phyloP scores from a whole-genome alignment of 2,888 invertebrate genomes.

The Lordiphosa fenestrarum region DNA sequence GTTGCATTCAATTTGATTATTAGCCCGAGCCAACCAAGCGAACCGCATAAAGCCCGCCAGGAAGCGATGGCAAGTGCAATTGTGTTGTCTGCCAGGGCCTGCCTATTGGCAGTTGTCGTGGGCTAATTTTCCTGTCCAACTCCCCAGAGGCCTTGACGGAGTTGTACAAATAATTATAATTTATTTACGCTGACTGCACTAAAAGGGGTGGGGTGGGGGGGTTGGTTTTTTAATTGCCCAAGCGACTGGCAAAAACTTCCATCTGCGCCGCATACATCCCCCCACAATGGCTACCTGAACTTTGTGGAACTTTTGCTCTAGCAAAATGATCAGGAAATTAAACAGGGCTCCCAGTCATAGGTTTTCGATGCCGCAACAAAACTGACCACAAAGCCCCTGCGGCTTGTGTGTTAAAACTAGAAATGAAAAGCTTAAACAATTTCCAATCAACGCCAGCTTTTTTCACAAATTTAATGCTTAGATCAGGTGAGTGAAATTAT shows the following conservation, averaged over 20 bases:
- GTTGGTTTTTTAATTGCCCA: conserved; percentile 58
- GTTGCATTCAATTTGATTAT: conserved; percentile 75
- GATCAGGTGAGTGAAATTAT: no score
- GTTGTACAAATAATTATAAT: conserved; percentile 63
- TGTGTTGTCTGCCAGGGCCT: conserved; percentile 23
- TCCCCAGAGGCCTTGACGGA: conserved; percentile 34
- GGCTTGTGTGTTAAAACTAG: no score
- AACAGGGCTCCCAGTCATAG: conserved; percentile 10
- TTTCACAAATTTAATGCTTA: no score
- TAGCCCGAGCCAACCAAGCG: conserved; percentile 51
- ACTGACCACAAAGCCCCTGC: background rate
- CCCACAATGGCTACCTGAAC: conserved; percentile 62
- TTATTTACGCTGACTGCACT: conserved; percentile 59
- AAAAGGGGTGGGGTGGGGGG: background rate
- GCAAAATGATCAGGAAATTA: conserved; percentile 31
- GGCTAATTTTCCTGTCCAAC: conserved; percentile 39
- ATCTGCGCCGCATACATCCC: conserved; percentile 52
- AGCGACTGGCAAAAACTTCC: conserved; percentile 16
- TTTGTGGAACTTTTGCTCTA: conserved; percentile 19
- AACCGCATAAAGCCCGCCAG: conserved; percentile 21
- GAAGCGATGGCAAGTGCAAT: conserved; percentile 35
- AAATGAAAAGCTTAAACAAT: no score
- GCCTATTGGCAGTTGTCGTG: conserved; percentile 36
- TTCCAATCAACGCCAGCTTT: no score
- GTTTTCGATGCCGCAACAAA: background rate